phyloP scores from a whole-genome alignment of 2,113 vertebrate genomes.

The Labeo rohita region DNA sequence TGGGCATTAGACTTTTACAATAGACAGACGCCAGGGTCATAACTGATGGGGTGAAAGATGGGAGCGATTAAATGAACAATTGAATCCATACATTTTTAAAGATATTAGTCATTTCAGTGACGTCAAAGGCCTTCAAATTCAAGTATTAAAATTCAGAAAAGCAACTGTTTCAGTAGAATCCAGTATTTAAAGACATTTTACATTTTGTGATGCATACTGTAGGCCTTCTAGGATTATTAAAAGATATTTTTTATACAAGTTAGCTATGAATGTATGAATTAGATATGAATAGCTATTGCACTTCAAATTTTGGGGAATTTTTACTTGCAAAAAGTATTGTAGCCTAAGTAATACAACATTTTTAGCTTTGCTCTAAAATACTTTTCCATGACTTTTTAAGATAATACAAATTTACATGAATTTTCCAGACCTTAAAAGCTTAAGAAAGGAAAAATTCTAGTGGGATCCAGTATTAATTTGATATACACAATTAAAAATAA shows the following conservation, averaged over 20 bases:
- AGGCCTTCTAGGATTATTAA: too few relatives aligned
- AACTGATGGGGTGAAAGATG: neutral
- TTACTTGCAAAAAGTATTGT: too few relatives aligned
- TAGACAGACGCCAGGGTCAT: neutral
- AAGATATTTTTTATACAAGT: too few relatives aligned
- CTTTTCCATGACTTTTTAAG: neutral
- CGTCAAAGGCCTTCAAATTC: neutral
- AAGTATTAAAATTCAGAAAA: neutral
- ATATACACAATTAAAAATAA: neutral
- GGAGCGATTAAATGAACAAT: neutral
- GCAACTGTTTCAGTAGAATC: neutral
- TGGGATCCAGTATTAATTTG: neutral
- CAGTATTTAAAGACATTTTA: too few relatives aligned
- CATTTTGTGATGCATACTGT: neutral
- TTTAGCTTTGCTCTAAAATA: too few relatives aligned
- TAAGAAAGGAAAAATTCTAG: neutral
- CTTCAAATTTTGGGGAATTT: too few relatives aligned
- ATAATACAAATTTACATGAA: neutral
- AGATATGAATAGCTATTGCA: too few relatives aligned
- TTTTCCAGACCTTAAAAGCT: neutral
- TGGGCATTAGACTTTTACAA: neutral
- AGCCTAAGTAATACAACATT: too few relatives aligned
- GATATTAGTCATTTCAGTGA: neutral
- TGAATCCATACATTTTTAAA: neutral
- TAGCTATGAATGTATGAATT: too few relatives aligned